These are phyloP conservation scores for Amazona vittata DNA, from an alignment of 2,113 vertebrate species.

Conservation along the genomic window DNA sequence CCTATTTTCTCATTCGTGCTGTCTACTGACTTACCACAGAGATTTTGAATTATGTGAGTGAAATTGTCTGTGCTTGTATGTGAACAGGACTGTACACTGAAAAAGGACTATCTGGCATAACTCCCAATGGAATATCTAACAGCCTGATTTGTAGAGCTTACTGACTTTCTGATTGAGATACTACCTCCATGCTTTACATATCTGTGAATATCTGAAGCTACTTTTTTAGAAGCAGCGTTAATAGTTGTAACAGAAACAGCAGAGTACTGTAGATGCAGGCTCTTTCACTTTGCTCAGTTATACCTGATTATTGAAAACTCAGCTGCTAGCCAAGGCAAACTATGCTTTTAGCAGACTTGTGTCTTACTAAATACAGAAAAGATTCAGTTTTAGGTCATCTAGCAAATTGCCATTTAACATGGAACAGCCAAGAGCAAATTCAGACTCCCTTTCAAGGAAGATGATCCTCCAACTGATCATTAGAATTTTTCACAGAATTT, in stretches of 20 bases:
- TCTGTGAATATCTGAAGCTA: background rate
- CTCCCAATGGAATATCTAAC: background rate
- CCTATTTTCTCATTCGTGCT: background rate
- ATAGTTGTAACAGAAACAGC: background rate
- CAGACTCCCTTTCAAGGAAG: background rate
- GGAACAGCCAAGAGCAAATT: background rate
- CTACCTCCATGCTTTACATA: background rate
- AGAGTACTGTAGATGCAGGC: background rate
- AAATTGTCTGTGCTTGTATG: background rate
- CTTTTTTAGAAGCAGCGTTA: background rate
- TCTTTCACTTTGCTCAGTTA: accelerated
- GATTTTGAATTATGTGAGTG: background rate
- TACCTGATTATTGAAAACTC: background rate
- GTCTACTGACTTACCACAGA: background rate
- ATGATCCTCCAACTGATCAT: accelerated
- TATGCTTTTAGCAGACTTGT: background rate
- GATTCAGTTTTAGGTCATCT: background rate
- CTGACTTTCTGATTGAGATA: background rate
- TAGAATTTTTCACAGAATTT: background rate
- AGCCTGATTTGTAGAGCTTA: background rate
- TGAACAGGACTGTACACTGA: background rate
- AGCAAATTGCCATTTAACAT: background rate
- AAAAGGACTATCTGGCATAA: background rate
- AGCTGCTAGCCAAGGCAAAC: background rate
- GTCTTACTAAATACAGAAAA: background rate